Evolutionary conservation across 2,113 vertebrate species (phyloP), one percentile per base, ranked within the genome.

Genomic region (Podocnemis expansa): DNA sequence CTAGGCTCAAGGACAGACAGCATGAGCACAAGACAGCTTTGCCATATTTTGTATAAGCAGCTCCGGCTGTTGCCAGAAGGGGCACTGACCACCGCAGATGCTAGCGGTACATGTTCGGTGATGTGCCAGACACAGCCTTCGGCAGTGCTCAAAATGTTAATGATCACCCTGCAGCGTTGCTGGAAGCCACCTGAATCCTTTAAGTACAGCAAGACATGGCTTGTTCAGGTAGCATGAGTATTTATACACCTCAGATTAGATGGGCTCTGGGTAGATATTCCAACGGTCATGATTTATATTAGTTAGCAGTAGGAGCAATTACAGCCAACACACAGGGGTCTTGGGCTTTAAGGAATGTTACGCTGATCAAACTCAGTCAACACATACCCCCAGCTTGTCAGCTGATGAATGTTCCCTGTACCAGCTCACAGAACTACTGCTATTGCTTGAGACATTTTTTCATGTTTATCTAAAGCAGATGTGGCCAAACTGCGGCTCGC

Each of bases 1-100:
- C 47, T 93, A 84, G 92, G 96, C n/a, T 96, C 92, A 93, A 63
- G 95, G 93, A 91, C 89, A 96, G 92, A 95, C 87, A 85, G 24
- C 56, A 58, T 4, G 29, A 29, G 13, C 27, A 60, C 81, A 89
- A 96, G 95, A 96, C 89, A 96, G 95, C 76, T 89, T 91, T 31
- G 93, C 92, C 95, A 84, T 83, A 94, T 91, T 92, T 96, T 97
- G 94, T 96, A 97, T 97, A 96, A 91, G 97, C 97, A 98, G 97
- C 97, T 94, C 94, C 92, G 95, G 96, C 95, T 96, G 91, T 80
- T 97, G 97, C 97, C 97, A 97, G 95, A 97, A 95, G 95, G 95
- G 96, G 94, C 89, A 82, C 91, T 94, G 96, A 96, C 97, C 94
- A 93, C 96, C 97, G 96, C 97, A 97, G 95, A 97, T 85, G 45